These are phyloP conservation scores for Agrilus mali DNA, from an alignment of 2,888 invertebrate genomes.

Conservation along the genomic window DNA sequence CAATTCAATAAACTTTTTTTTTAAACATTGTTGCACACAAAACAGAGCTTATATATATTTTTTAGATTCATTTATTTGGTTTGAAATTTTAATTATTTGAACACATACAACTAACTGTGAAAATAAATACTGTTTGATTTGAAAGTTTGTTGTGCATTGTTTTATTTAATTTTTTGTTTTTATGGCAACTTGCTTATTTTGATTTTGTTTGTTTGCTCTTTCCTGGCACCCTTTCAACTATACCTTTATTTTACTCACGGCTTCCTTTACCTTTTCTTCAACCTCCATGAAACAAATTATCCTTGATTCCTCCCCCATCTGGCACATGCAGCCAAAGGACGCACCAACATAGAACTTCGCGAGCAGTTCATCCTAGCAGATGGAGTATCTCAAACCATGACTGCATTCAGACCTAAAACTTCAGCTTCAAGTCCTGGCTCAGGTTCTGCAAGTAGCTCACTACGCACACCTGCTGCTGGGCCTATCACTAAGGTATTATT, in stretches of 20 bases:
- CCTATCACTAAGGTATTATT: slow-evolving; percentile 86
- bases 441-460: slow-evolving; percentile 39
- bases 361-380: slow-evolving; percentile 98
- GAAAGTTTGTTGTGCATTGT: slow-evolving; percentile 1
- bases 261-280: slow-evolving; percentile 13
- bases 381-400: slow-evolving; percentile 98
- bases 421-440: slow-evolving; percentile 61
- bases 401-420: slow-evolving; percentile 93
- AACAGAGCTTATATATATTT: not conserved
- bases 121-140: slow-evolving; percentile 1
- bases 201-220: slow-evolving; percentile 6
- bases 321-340: slow-evolving; percentile 77
- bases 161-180: not conserved
- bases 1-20: not conserved
- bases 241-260: slow-evolving; percentile 1
- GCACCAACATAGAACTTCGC: slow-evolving; percentile 98
- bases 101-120: not conserved
- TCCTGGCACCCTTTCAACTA: slow-evolving; percentile 1
- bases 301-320: slow-evolving; percentile 11
- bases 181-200: not conserved
- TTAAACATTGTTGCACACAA: slow-evolving; percentile 9
- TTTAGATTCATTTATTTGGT: slow-evolving; percentile 4
- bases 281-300: slow-evolving; percentile 4
- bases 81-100: slow-evolving; percentile 9
- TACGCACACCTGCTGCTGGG: slow-evolving; percentile 60